These are phyloP conservation scores for Peribatodes rhomboidaria DNA, from an alignment of 2,888 invertebrate species.

Conservation along the genomic window DNA sequence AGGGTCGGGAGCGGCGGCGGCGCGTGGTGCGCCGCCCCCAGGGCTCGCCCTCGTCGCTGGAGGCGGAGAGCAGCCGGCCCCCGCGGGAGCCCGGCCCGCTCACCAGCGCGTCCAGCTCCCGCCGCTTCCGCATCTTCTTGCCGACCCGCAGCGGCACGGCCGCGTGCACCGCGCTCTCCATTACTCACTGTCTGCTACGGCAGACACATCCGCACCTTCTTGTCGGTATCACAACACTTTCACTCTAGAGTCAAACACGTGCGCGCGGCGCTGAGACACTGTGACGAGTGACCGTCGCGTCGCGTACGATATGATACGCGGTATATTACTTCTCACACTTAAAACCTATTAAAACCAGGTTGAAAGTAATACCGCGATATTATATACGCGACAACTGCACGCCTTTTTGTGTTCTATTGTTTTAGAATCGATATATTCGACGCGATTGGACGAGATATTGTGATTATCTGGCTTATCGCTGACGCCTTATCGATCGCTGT, in stretches of 20 bases:
- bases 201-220: constrained; percentile 70
- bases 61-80: constrained; percentile 88
- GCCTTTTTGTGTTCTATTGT: constrained; percentile 45
- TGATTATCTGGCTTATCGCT: constrained; percentile 28
- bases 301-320: constrained; percentile 45
- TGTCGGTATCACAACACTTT: constrained; percentile 51
- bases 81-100: constrained; percentile 81
- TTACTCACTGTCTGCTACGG: constrained; percentile 73
- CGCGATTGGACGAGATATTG: constrained; percentile 27
- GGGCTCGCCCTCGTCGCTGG: constrained; percentile 86
- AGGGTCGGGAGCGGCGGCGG: constrained; percentile 79
- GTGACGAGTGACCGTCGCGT: constrained; percentile 66
- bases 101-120: constrained; percentile 91
- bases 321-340: constrained; percentile 41
- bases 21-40: constrained; percentile 74
- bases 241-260: constrained; percentile 59
- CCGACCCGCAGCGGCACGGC: constrained; percentile 88
- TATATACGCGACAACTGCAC: constrained; percentile 28
- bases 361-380: constrained; percentile 43
- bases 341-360: constrained; percentile 48
- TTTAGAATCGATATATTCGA: constrained; percentile 11
- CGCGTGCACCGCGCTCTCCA: constrained; percentile 87
- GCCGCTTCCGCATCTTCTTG: constrained; percentile 92
- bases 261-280: constrained; percentile 57
- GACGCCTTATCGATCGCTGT: constrained; percentile 42